These are phyloP conservation scores for Haplochromis vanheusdeni DNA, from an alignment of 2,113 vertebrate species.

Conservation along the genomic window DNA sequence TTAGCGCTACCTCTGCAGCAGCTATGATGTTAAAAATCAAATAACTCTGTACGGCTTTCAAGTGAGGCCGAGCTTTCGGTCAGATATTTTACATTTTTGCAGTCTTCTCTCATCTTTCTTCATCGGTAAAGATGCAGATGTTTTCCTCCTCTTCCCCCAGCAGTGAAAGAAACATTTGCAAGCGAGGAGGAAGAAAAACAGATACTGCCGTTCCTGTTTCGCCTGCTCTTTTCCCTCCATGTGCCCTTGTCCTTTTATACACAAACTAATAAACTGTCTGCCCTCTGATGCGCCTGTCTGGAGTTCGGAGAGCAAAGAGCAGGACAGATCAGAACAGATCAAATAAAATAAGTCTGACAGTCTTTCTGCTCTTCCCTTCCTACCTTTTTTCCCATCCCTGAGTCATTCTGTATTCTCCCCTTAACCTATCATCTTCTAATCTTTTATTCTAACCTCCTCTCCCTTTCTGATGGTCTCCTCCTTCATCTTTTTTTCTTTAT, in stretches of 20 bases:
- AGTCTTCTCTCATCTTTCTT: neutral
- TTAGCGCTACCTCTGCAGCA: neutral
- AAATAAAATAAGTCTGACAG: neutral
- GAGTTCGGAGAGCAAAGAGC: conserved; percentile 1
- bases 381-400: neutral
- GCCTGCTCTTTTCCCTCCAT: neutral
- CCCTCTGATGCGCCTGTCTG: neutral
- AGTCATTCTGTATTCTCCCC: conserved; percentile 1
- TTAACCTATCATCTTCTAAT: conserved; percentile 31
- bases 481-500: conserved; percentile 45
- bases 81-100: neutral
- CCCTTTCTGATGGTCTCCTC: conserved; percentile 14
- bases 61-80: neutral
- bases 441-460: conserved; percentile 42
- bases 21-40: neutral
- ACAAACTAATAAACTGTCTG: conserved; percentile 22
- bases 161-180: neutral
- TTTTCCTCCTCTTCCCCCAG: conserved; percentile 37
- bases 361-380: neutral
- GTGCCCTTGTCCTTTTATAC: neutral
- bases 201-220: neutral
- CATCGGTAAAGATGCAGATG: conserved; percentile 16
- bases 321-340: neutral
- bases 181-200: neutral
- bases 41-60: neutral